Conservation (phyloP, 2,888 invertebrate species). For the Anaspis maculata region DNA sequence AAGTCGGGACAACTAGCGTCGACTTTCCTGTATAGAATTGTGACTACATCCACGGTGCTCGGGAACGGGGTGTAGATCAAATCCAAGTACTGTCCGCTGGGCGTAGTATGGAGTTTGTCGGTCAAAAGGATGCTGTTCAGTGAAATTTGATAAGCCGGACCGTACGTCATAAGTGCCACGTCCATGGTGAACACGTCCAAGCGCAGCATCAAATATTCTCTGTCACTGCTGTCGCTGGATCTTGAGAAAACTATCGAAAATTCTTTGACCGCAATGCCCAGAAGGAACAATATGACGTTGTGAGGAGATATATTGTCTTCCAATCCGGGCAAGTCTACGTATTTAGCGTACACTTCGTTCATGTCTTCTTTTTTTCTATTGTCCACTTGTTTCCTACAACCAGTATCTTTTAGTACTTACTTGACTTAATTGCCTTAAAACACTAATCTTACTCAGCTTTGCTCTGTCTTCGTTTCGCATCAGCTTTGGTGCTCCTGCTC, state of each 20-base stretch:
- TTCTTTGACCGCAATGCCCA: constrained; percentile 66
- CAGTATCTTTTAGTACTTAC: constrained; percentile 4
- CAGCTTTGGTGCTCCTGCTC: constrained; percentile 10
- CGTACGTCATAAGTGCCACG: constrained; percentile 68
- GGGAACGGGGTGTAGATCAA: constrained; percentile 54
- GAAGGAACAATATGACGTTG: constrained; percentile 62
- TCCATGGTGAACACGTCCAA: constrained; percentile 63
- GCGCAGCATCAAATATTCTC: constrained; percentile 66
- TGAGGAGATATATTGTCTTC: constrained; percentile 75
- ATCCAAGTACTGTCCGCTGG: constrained; percentile 69
- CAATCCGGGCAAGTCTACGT: constrained; percentile 69
- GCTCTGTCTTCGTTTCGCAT: no score
- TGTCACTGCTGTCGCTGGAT: constrained; percentile 56
- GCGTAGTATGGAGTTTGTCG: constrained; percentile 67
- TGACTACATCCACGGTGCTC: constrained; percentile 54
- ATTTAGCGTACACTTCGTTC: constrained; percentile 63
- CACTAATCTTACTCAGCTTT: constrained; percentile 11
- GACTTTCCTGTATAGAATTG: constrained; percentile 70
- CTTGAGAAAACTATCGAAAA: constrained; percentile 48
- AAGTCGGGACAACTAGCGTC: constrained; percentile 77
- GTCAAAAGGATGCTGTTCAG: constrained; percentile 57
- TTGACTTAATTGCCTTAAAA: neutral
- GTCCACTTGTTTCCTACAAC: constrained; percentile 16
- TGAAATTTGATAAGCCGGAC: constrained; percentile 67
- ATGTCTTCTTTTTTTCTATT: constrained; percentile 29